phyloP scores from a whole-genome alignment of 2,888 invertebrate genomes.

The Ramazzottius varieornatus region DNA sequence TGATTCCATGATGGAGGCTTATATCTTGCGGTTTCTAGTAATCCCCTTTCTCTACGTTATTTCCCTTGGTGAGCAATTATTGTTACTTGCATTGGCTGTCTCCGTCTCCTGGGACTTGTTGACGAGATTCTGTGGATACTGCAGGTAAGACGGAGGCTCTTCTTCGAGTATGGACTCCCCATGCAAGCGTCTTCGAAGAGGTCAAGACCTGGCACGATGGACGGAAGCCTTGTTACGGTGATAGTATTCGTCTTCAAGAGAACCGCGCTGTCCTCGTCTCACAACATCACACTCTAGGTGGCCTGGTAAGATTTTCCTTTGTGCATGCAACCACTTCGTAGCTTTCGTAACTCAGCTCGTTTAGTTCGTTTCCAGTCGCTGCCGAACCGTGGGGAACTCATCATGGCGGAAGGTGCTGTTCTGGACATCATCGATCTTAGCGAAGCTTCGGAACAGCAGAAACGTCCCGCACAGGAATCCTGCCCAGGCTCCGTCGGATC shows the following conservation, averaged over 20 bases:
- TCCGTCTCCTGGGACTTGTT: no score
- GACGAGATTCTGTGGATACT: no score
- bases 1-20: no score
- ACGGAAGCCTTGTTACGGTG: background rate
- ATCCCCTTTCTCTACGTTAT: no score
- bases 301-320: background rate
- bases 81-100: no score
- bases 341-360: background rate
- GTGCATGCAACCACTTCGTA: background rate
- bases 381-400: background rate
- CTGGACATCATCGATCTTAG: background rate
- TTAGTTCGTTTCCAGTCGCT: background rate
- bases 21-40: no score
- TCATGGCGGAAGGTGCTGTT: background rate
- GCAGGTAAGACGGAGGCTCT: no score
- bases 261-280: background rate
- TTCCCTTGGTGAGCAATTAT: no score
- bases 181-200: background rate
- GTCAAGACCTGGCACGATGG: background rate
- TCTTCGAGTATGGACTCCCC: background rate
- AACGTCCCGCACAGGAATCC: no score
- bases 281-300: background rate
- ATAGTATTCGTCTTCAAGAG: background rate
- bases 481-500: no score
- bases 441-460: no score